A percentile compares a stretch with the other conserved stretches of the same genome.
Evolutionary conservation across 37 sponge, comb jelly and placozoan genomes (phyloP).

Genomic region (Halisarca cf. caerulea): DNA sequence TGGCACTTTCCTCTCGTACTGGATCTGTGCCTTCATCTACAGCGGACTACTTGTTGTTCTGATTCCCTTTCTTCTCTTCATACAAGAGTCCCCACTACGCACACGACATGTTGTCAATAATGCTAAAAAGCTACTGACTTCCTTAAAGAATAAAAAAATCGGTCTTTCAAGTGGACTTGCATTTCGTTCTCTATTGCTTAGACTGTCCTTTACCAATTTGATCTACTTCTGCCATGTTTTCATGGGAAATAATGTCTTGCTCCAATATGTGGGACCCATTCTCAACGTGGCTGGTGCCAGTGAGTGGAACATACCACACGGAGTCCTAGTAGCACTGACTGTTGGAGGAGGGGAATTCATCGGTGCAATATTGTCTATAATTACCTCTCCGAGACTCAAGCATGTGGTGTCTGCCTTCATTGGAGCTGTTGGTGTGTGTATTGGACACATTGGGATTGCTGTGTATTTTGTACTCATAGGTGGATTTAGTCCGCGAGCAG

Average conservation of each 20-base stretch:
- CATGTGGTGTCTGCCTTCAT: not conserved
- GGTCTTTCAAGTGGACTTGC: too few species aligned
- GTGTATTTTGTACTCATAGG: not conserved
- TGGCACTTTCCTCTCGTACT: too few species aligned
- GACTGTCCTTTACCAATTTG: too few species aligned
- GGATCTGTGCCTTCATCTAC: too few species aligned
- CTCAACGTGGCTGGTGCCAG: not conserved
- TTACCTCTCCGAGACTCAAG: not conserved
- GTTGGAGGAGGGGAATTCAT: not conserved
- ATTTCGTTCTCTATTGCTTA: too few species aligned
- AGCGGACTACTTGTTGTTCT: too few species aligned
- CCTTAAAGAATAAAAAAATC: too few species aligned
- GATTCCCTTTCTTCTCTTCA: too few species aligned
- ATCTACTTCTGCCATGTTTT: not conserved
- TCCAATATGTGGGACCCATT: not conserved
- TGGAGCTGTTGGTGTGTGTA: not conserved
- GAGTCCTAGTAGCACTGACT: not conserved
- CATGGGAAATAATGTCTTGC: not conserved
- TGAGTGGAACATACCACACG: not conserved
- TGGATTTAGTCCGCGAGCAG: too few species aligned
- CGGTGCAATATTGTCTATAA: not conserved
- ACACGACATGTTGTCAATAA: too few species aligned
- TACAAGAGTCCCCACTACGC: too few species aligned
- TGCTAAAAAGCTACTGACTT: too few species aligned
- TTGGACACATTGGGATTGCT: not conserved